phyloP scores from a whole-genome alignment of 2,888 invertebrate species.

The Dynastes tityus region DNA sequence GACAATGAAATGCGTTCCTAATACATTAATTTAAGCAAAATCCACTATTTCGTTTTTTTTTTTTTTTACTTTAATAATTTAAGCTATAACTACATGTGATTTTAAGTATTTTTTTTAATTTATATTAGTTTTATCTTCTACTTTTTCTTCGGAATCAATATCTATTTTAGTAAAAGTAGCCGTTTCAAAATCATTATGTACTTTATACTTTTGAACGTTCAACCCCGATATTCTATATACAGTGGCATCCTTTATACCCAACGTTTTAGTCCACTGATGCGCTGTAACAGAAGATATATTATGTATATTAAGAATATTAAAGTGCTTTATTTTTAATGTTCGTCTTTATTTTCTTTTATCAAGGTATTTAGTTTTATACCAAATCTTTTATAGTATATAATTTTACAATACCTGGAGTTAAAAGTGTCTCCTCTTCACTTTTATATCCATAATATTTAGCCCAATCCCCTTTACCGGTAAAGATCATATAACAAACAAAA shows the following conservation, averaged over 20 bases:
- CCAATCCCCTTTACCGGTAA: constrained; percentile 79
- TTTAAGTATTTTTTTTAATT: constrained; percentile 50
- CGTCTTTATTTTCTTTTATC: constrained; percentile 30
- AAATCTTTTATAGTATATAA: not conserved
- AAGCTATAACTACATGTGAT: constrained; percentile 51
- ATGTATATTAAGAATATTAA: constrained; percentile 33
- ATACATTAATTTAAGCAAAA: constrained; percentile 34
- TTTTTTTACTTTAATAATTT: constrained; percentile 38
- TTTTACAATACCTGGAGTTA: constrained; percentile 73
- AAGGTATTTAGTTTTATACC: not conserved
- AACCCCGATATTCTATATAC: constrained; percentile 75
- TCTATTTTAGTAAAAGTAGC: constrained; percentile 49
- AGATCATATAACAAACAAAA: constrained; percentile 75
- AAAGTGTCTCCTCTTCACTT: constrained; percentile 73
- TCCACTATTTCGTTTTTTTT: constrained; percentile 36
- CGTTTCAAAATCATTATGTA: constrained; percentile 60
- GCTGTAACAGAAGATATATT: constrained; percentile 67
- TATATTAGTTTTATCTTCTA: constrained; percentile 31
- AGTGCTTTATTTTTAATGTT: constrained; percentile 51
- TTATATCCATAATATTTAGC: constrained; percentile 73
- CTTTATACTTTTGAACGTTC: constrained; percentile 63
- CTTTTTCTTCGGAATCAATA: constrained; percentile 51
- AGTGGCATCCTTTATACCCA: constrained; percentile 75
- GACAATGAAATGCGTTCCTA: constrained; percentile 54
- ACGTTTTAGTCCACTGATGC: constrained; percentile 73